Percentiles rank a stretch among this genome's conserved stretches.
phyloP scores from a whole-genome alignment of 2,888 invertebrate species.

The Nomada fucata region DNA sequence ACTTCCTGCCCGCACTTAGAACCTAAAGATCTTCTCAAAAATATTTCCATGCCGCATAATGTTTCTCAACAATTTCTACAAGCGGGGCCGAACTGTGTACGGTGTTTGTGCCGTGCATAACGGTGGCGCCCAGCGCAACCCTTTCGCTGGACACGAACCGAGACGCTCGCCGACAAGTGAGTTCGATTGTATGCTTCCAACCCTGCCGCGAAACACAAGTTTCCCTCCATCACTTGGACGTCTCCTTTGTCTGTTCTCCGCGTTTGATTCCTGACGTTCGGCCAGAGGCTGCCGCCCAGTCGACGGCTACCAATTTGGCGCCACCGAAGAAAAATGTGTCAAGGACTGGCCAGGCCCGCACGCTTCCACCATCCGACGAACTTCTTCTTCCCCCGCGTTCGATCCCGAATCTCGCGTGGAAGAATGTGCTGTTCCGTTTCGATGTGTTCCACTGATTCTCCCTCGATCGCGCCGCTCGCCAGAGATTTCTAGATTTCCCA shows the following conservation, averaged over 20 bases:
- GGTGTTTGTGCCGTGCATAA: too few relatives aligned
- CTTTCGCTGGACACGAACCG: too few relatives aligned
- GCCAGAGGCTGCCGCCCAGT: conserved; percentile 62
- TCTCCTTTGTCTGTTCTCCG: conserved; percentile 57
- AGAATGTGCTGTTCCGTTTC: conserved; percentile 28
- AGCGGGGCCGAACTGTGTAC: too few relatives aligned
- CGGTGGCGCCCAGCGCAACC: too few relatives aligned
- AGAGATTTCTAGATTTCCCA: conserved; percentile 50
- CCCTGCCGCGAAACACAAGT: not conserved
- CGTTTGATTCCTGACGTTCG: conserved; percentile 51
- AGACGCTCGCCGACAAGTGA: too few relatives aligned
- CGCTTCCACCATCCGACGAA: conserved; percentile 39
- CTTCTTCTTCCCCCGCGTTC: conserved; percentile 21
- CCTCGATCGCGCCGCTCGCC: not conserved
- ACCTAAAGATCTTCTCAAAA: too few relatives aligned
- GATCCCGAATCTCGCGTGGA: conserved; percentile 29
- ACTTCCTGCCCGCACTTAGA: too few relatives aligned
- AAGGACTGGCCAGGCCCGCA: conserved; percentile 75
- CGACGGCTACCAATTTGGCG: conserved; percentile 80
- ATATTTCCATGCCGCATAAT: too few relatives aligned
- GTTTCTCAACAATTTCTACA: too few relatives aligned
- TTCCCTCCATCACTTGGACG: conserved; percentile 36
- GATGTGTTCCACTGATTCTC: not conserved
- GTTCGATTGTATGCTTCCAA: too few relatives aligned
- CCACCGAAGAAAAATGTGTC: conserved; percentile 80